Evolutionary conservation across 2,888 invertebrate genomes (phyloP), one percentile per base, ranked within the genome.

Genomic region (Phaedon cochleariae): DNA sequence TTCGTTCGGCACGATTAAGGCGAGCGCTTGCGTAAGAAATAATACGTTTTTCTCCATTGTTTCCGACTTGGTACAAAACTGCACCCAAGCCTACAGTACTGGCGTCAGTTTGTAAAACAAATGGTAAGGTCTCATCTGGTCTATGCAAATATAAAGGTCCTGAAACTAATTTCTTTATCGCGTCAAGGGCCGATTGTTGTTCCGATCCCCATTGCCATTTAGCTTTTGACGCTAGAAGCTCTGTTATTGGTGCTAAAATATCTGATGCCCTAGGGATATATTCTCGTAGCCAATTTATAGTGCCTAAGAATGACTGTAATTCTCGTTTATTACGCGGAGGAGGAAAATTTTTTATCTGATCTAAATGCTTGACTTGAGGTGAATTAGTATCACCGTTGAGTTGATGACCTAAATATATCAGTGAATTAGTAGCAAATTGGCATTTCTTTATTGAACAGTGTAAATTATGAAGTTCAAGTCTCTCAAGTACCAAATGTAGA

Each of bases 381-480:
- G 10, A n/a, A 29, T 59, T 59, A 15, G 26, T 18, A 5, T 59
- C 29, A 10, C 29, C n/a, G 1, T 46, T n/a, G 20, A 59, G 29
- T 17, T 10, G 15, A 20, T 41, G 45, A 15, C 62, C 51, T 37
- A 57, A 29, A 57, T 62, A 62, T 12, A 51, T 41, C 4, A 62
- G 22, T 21, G 48, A 3, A n/a, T 37, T 22, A 5, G 55, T 21
- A n/a, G 51, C 41, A 52, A 62, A 57, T 17, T 58, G 34, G 41
- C 45, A 58, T 22, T 62, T 51, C 10, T 34, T 34, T 17, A 20
- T 12, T 17, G 31, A 55, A 12, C 1, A n/a, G n/a, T n/a, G n/a
- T n/a, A 59, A 34, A 21, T 59, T 37, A 3, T 51, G 52, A 12
- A 52, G 4, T 3, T n/a, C 29, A 2, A 60, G 46, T 9, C 52